These are phyloP conservation scores for Aphelenchoides bicaudatus DNA, from an alignment of 2,888 invertebrate genomes.

Conservation along the genomic window DNA sequence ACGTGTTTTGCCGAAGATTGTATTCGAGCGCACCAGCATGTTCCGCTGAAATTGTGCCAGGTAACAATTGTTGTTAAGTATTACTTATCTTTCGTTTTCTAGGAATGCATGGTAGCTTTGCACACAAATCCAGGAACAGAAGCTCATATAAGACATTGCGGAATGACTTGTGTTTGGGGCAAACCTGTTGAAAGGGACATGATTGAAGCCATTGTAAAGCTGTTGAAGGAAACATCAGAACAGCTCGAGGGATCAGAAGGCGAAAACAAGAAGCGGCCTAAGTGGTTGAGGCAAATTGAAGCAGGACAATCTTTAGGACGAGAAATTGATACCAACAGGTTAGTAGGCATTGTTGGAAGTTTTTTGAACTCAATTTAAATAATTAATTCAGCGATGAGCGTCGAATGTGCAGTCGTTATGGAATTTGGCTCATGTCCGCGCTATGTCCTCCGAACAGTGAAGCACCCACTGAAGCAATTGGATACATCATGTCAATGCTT, in stretches of 20 bases:
- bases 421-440: constrained; percentile 93
- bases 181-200: constrained; percentile 45
- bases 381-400: constrained; percentile 82
- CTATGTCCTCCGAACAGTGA: constrained; percentile 68
- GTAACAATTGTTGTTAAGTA: constrained; percentile 44
- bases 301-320: constrained; percentile 46
- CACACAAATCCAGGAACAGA: constrained; percentile 34
- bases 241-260: constrained; percentile 47
- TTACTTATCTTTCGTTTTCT: background rate
- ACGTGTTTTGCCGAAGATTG: constrained; percentile 96
- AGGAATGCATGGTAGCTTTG: constrained; percentile 46
- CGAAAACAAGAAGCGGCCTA: constrained; percentile 56
- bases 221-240: constrained; percentile 81
- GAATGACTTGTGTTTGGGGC: constrained; percentile 48
- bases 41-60: constrained; percentile 75
- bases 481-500: constrained; percentile 86
- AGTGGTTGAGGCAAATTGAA: constrained; percentile 60
- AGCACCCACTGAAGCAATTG: constrained; percentile 68
- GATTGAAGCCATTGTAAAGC: constrained; percentile 61
- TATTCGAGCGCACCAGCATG: constrained; percentile 89
- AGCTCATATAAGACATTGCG: constrained; percentile 31
- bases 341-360: constrained; percentile 13
- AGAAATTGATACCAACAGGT: constrained; percentile 32
- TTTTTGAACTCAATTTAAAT: constrained; percentile 60
- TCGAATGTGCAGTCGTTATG: constrained; percentile 84